Evolutionary conservation across 1,140 invertebrate species (phyloP).

Genomic region (Nephotettix cincticeps): DNA sequence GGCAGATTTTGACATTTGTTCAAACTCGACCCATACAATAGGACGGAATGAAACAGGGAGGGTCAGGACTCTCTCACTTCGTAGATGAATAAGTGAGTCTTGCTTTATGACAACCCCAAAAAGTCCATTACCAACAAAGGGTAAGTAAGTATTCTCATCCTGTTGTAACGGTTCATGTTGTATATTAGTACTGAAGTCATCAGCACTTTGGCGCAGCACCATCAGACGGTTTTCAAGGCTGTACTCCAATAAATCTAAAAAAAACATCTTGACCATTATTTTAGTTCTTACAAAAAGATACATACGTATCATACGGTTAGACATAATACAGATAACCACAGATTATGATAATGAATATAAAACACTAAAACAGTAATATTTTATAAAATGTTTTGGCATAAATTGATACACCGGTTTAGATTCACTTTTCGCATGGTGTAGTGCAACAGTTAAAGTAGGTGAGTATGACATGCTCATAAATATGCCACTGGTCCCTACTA

Average conservation of each 20-base stretch:
- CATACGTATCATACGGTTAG: no score
- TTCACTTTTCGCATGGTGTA: no score
- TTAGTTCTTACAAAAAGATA: no score
- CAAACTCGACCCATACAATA: slow-evolving; percentile 59
- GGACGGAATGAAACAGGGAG: slow-evolving; percentile 72
- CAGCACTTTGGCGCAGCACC: slow-evolving; percentile 40
- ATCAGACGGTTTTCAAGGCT: background rate
- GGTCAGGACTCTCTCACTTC: slow-evolving; percentile 68
- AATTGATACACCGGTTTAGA: no score
- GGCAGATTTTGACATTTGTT: slow-evolving; percentile 53
- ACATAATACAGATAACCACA: no score
- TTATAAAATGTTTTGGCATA: no score
- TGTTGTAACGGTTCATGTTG: slow-evolving; percentile 56
- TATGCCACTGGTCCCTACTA: no score
- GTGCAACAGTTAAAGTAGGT: no score
- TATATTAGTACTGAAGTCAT: slow-evolving; percentile 68
- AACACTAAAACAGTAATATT: no score
- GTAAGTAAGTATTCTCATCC: slow-evolving; percentile 61
- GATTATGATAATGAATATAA: no score
- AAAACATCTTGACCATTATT: no score
- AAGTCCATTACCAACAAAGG: slow-evolving; percentile 79
- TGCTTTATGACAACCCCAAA: slow-evolving; percentile 64
- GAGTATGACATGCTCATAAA: no score
- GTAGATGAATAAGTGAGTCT: slow-evolving; percentile 66
- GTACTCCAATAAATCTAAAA: background rate